Percentiles rank a stretch among this genome's conserved stretches.
Evolutionary conservation across 2,888 invertebrate genomes (phyloP).

Genomic region (Watsonalla cultraria): DNA sequence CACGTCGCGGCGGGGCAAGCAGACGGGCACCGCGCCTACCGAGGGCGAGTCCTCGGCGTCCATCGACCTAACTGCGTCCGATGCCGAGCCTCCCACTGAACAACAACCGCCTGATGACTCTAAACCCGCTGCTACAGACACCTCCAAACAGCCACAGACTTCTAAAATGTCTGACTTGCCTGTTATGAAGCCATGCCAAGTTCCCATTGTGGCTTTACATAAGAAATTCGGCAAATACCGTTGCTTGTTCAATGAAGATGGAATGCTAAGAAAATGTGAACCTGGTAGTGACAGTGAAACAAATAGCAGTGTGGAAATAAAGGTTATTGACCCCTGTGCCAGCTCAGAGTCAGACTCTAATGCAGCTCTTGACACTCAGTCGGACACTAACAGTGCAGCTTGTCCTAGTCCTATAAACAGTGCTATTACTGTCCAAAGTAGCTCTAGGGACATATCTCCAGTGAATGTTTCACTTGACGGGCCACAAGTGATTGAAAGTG

Average conservation of each 20-base stretch:
- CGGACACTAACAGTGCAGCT: conserved; percentile 51
- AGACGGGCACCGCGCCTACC: conserved; percentile 37
- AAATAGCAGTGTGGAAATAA: conserved; percentile 66
- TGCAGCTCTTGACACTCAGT: conserved; percentile 55
- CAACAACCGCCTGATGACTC: conserved; percentile 8
- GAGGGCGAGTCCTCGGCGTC: conserved; percentile 25
- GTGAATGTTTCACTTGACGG: conserved; percentile 22
- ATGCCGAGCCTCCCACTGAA: conserved; percentile 21
- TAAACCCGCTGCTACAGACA: conserved; percentile 10
- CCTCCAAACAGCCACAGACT: conserved; percentile 22
- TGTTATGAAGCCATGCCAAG: conserved; percentile 35
- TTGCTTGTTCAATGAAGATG: conserved; percentile 66
- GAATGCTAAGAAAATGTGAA: conserved; percentile 56
- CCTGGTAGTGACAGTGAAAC: conserved; percentile 74
- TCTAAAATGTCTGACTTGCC: conserved; percentile 27
- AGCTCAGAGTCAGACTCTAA: conserved; percentile 75
- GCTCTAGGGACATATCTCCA: conserved; percentile 50
- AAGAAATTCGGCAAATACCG: conserved; percentile 80
- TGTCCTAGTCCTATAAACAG: conserved; percentile 46
- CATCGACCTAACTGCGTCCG: conserved; percentile 18
- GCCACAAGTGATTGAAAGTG: conserved; percentile 11
- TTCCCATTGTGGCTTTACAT: conserved; percentile 60
- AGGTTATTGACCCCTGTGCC: conserved; percentile 61
- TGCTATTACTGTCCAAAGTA: conserved; percentile 28
- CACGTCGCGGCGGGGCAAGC: conserved; percentile 60